Conservation (phyloP, 2,797 vertebrate species). For the Pitangus sulphuratus region DNA sequence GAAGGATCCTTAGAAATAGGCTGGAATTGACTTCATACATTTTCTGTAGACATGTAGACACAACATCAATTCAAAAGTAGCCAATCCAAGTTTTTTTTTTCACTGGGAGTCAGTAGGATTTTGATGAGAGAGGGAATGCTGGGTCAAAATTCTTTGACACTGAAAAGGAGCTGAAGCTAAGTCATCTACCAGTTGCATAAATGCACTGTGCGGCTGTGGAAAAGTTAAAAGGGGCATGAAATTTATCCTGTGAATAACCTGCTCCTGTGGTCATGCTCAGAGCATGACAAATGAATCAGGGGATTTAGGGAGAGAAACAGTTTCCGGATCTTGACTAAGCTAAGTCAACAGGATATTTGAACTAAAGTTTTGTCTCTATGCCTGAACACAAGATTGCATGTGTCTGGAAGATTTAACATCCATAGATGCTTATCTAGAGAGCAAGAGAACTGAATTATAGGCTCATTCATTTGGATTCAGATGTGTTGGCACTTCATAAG, state of each 20-base stretch:
- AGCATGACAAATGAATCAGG: slow-evolving; percentile 49
- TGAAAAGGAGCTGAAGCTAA: background rate
- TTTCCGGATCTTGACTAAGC: slow-evolving; percentile 50
- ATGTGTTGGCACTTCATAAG: background rate
- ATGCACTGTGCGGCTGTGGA: accelerated
- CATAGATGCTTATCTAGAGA: background rate
- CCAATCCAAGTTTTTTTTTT: background rate
- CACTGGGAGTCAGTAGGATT: background rate
- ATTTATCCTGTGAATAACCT: slow-evolving; percentile 37
- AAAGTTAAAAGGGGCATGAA: slow-evolving; percentile 32
- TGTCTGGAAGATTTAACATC: slow-evolving; percentile 27
- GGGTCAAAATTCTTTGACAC: background rate
- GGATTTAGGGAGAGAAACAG: slow-evolving; percentile 48
- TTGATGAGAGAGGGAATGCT: background rate
- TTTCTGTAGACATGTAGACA: background rate
- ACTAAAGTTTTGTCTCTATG: slow-evolving; percentile 3
- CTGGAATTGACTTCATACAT: background rate
- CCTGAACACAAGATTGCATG: background rate
- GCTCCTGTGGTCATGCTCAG: slow-evolving; percentile 4
- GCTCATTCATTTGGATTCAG: background rate
- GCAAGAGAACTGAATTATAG: background rate
- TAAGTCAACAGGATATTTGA: slow-evolving; percentile 63
- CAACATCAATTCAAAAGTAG: background rate
- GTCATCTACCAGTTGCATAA: background rate
- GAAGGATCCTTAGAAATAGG: background rate